Evolutionary conservation across 1,140 invertebrate species (phyloP), one percentile per base, ranked within the genome.

Genomic region (Venustaconcha ellipsiformis): DNA sequence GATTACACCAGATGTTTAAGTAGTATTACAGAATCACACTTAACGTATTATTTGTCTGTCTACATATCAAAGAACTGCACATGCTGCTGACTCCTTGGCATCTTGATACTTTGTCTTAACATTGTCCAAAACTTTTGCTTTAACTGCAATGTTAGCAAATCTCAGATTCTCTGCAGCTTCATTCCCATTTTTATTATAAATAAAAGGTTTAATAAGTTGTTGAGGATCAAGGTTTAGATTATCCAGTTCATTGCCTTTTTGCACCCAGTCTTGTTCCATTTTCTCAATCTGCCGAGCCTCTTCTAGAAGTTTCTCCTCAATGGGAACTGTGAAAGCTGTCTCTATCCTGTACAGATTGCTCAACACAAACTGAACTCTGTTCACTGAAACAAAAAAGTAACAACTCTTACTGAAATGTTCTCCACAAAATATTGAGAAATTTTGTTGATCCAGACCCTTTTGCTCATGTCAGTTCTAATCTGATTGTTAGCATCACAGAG

Each of bases 311-410:
- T 72, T 65, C 15, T 81, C 60, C 6, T 86, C 79, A 26, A 75
- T 74, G 55, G 72, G 60, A 8, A 74, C 63, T 14, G 86, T 81
- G 30, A 87, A 79, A 57, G 86, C 83, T 67, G 84, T 80, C 30
- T 86, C 75, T 13, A 60, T 78, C 67, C 86, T 86, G 62, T 81
- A 72, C 14, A 82, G 79, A 26, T 82, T 83, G 66, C 73, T 71
- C 75, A 87, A 87, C 23, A 85, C 85, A n/a, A 87, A 59, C 59
- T 83, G 78, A 17, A 87, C 83, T 62, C 78, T 57, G 68, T 86
- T 81, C 26, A 85, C 86, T 87, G 83, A 48, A 80, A 81, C 2
- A 59, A 57, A 65, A 62, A 67, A 64, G 69, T 2, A 68, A 57
- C 72, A 14, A 67, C 20, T 60, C 3, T 60, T n/a, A 17, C n/a